Conservation (phyloP, 2,888 invertebrate genomes). For the Aquatica leii region DNA sequence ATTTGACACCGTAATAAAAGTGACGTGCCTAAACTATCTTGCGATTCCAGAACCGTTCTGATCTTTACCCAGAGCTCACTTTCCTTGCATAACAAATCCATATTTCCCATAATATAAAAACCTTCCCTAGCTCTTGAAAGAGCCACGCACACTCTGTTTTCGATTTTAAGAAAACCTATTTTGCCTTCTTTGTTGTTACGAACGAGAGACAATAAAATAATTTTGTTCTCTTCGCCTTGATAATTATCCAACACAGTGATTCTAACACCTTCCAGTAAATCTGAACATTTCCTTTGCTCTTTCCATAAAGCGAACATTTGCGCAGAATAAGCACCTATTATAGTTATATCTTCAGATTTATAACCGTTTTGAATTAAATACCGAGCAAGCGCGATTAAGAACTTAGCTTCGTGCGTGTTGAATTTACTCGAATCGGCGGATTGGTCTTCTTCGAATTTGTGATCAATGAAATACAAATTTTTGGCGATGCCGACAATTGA, state of each 20-base stretch:
- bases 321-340: slow-evolving; percentile 79
- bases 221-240: slow-evolving; percentile 83
- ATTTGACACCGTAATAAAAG: slow-evolving; percentile 65
- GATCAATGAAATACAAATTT: slow-evolving; percentile 75
- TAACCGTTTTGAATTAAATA: slow-evolving; percentile 64
- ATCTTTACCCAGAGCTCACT: slow-evolving; percentile 68
- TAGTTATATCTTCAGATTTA: slow-evolving; percentile 69
- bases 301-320: slow-evolving; percentile 69
- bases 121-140: slow-evolving; percentile 77
- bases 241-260: slow-evolving; percentile 79
- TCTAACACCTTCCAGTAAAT: slow-evolving; percentile 62
- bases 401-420: slow-evolving; percentile 70
- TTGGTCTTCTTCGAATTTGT: slow-evolving; percentile 66
- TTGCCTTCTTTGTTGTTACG: slow-evolving; percentile 73
- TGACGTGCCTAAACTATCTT: slow-evolving; percentile 64
- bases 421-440: slow-evolving; percentile 70
- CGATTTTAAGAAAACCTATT: slow-evolving; percentile 75
- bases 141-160: slow-evolving; percentile 80
- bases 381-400: slow-evolving; percentile 64
- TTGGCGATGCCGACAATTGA: slow-evolving; percentile 67
- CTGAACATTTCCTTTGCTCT: slow-evolving; percentile 51
- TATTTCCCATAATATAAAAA: slow-evolving; percentile 79
- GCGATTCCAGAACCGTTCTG: slow-evolving; percentile 60
- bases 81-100: slow-evolving; percentile 64
- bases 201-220: slow-evolving; percentile 77